These are phyloP conservation scores for Sialis lutaria DNA, from an alignment of 2,888 invertebrate genomes.

Conservation along the genomic window DNA sequence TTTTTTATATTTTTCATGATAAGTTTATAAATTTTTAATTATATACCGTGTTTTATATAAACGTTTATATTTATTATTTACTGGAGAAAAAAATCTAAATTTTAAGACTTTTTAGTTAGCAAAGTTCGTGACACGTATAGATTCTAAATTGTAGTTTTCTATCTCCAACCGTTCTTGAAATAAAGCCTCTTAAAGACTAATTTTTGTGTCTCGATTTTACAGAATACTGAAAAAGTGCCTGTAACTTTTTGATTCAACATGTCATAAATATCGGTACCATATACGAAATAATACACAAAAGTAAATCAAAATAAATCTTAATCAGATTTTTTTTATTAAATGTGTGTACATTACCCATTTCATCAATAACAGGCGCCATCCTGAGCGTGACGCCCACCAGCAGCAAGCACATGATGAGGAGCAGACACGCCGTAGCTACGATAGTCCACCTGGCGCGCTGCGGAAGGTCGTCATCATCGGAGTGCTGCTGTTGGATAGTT, in stretches of 20 bases:
- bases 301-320: not conserved
- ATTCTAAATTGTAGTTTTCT: too few species aligned
- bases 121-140: too few species aligned
- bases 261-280: not conserved
- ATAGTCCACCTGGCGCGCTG: slow-evolving; percentile 79
- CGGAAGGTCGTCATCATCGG: slow-evolving; percentile 68
- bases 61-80: too few species aligned
- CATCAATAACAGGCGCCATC: slow-evolving; percentile 90
- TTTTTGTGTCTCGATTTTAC: too few species aligned
- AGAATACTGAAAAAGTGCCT: too few species aligned
- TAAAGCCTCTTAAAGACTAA: too few species aligned
- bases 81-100: too few species aligned
- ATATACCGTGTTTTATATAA: too few species aligned
- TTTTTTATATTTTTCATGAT: not conserved
- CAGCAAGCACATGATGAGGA: slow-evolving; percentile 75
- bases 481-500: slow-evolving; percentile 28
- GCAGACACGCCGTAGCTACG: slow-evolving; percentile 74
- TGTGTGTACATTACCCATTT: slow-evolving; percentile 54
- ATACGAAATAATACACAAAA: not conserved
- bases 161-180: too few species aligned
- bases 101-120: too few species aligned
- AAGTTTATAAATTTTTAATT: too few species aligned
- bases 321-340: not conserved
- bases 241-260: not conserved
- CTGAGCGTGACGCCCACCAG: slow-evolving; percentile 80